A percentile compares a stretch with the other conserved stretches of the same genome.
These are phyloP conservation scores for Anguilla rostrata DNA, from an alignment of 2,113 vertebrate species.

Conservation along the genomic window DNA sequence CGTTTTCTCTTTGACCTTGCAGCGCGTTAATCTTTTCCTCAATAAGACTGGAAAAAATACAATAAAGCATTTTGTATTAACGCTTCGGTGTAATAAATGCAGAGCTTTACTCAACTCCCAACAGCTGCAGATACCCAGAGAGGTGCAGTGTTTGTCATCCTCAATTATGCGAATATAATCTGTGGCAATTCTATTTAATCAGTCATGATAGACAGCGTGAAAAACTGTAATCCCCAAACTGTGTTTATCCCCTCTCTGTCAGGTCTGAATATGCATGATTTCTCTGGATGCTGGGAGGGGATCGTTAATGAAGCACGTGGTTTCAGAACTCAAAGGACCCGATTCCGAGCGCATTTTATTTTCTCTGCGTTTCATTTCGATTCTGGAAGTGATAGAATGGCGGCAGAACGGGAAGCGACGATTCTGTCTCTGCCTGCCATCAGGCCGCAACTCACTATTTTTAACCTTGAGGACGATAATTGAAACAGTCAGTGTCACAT, in stretches of 20 bases:
- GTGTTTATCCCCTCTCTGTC: background rate
- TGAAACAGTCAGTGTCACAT: slow-evolving; percentile 27
- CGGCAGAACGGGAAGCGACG: background rate
- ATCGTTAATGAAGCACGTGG: background rate
- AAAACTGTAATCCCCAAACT: background rate
- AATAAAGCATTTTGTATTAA: background rate
- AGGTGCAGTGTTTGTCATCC: background rate
- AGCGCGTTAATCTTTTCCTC: background rate
- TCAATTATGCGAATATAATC: slow-evolving; percentile 7
- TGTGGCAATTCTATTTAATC: slow-evolving; percentile 1
- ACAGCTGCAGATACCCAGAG: slow-evolving; percentile 1
- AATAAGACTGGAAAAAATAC: background rate
- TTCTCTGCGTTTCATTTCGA: background rate
- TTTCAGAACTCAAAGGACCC: background rate
- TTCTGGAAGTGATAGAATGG: background rate
- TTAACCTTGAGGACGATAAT: slow-evolving; percentile 24
- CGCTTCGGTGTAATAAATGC: background rate
- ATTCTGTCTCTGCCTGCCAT: background rate
- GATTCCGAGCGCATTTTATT: background rate
- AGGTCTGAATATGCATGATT: background rate
- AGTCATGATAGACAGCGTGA: background rate
- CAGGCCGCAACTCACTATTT: background rate
- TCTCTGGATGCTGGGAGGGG: background rate
- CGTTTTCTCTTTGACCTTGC: background rate
- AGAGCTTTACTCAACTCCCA: background rate